phyloP scores from a whole-genome alignment of 1,140 invertebrate species.

The Lerema accius region DNA sequence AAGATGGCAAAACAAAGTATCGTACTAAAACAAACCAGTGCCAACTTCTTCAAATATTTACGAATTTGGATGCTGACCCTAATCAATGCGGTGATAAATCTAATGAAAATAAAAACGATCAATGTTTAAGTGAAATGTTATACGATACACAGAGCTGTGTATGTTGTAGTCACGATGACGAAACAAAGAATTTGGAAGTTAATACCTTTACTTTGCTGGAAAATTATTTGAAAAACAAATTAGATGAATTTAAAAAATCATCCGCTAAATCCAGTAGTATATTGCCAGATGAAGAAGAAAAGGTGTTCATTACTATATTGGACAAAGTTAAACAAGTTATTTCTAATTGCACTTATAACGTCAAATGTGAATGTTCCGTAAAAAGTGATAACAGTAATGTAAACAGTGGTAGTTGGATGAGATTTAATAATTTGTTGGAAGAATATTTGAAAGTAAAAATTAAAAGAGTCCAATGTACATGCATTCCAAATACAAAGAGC shows the following conservation, averaged over 20 bases:
- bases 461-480: conserved; percentile 58
- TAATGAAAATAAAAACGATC: neutral
- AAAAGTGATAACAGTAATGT: conserved; percentile 33
- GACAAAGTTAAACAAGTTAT: conserved; percentile 65
- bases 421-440: conserved; percentile 63
- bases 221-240: conserved; percentile 63
- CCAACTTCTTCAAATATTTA: conserved; percentile 1
- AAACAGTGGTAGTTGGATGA: conserved; percentile 57
- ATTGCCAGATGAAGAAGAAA: conserved; percentile 53
- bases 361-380: conserved; percentile 50
- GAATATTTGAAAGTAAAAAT: conserved; percentile 75
- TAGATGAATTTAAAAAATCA: conserved; percentile 51
- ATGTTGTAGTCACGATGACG: conserved; percentile 56
- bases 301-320: conserved; percentile 53
- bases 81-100: neutral
- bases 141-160: conserved; percentile 44
- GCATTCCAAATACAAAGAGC: conserved; percentile 38
- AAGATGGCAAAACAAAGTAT: neutral
- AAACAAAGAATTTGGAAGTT: conserved; percentile 61
- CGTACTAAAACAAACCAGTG: neutral
- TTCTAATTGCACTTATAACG: conserved; percentile 48
- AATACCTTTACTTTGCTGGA: conserved; percentile 70
- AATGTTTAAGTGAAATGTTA: conserved; percentile 1
- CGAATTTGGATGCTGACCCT: neutral
- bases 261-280: conserved; percentile 48